Evolutionary conservation across 1,140 invertebrate species (phyloP).

Genomic region (Brachionus plicatilis): DNA sequence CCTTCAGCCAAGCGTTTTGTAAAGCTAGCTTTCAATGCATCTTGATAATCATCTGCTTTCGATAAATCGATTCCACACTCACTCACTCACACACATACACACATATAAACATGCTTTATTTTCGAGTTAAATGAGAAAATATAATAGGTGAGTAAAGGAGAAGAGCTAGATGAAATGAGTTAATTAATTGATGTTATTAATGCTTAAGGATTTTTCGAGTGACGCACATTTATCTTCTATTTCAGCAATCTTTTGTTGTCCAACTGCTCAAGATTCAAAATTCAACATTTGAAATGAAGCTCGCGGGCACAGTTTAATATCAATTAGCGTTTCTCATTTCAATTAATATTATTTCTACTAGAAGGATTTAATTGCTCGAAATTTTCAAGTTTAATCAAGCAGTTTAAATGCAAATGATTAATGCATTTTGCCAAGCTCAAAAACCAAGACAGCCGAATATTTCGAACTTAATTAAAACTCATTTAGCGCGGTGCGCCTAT

Average conservation of each 20-base stretch:
- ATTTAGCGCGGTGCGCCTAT: background rate
- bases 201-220: background rate
- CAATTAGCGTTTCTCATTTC: constrained; percentile 17
- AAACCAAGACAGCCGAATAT: background rate
- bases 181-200: background rate
- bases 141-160: background rate
- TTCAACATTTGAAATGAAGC: background rate
- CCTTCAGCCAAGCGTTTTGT: background rate
- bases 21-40: background rate
- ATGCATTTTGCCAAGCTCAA: background rate
- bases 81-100: background rate
- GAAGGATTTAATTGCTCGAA: constrained; percentile 7
- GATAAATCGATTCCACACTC: background rate
- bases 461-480: constrained; percentile 18
- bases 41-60: background rate
- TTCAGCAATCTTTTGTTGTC: background rate
- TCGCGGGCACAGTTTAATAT: constrained; percentile 3
- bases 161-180: background rate
- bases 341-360: background rate
- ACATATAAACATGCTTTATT: background rate
- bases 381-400: constrained; percentile 2
- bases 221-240: background rate
- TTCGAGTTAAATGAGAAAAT: background rate
- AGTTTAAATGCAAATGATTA: background rate
- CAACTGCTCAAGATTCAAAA: background rate